Conservation (phyloP, 2,113 vertebrate species). For the human (Homo sapiens) region DNA sequence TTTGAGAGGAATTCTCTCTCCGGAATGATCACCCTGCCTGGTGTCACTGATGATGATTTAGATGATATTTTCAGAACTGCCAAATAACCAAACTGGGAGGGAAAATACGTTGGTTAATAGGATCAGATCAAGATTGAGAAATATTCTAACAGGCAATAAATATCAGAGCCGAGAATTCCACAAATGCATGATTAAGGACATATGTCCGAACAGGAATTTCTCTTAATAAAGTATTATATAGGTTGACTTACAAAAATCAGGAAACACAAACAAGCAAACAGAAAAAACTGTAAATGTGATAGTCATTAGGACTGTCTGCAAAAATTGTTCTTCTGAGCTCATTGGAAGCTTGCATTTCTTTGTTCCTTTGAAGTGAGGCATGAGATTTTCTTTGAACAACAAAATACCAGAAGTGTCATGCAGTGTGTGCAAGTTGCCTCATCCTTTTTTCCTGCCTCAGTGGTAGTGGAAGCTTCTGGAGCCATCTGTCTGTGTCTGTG, state of each 20-base stretch:
- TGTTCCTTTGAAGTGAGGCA: background rate
- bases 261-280: slow-evolving; percentile 39
- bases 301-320: background rate
- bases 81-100: background rate
- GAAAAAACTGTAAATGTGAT: background rate
- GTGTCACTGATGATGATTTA: background rate
- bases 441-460: background rate
- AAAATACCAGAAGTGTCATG: background rate
- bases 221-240: slow-evolving; percentile 28
- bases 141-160: slow-evolving; percentile 50
- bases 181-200: slow-evolving; percentile 42
- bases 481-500: background rate
- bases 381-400: slow-evolving; percentile 30
- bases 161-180: slow-evolving; percentile 26
- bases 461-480: background rate
- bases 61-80: background rate
- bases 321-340: background rate
- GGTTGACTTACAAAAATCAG: slow-evolving; percentile 35
- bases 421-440: background rate
- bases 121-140: slow-evolving; percentile 55
- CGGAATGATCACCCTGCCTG: background rate
- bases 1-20: background rate
- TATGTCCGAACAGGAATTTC: background rate
- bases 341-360: background rate
- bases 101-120: slow-evolving; percentile 36